Base-by-base conservation (phyloP, 2,113 vertebrate genomes). In the Malurus melanocephalus region DNA sequence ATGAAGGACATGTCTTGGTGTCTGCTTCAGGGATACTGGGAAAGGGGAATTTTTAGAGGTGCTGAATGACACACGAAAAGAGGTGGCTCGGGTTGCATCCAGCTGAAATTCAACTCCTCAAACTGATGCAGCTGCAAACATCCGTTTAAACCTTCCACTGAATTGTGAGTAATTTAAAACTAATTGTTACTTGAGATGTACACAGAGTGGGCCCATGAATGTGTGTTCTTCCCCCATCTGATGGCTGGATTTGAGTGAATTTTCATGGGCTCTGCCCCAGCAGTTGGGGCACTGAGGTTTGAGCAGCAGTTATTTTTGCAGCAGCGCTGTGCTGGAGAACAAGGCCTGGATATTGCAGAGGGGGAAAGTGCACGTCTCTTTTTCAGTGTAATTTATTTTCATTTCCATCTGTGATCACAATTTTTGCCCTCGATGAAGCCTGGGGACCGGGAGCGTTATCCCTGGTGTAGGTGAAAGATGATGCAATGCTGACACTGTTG, bases 401-500 rank as follows among this genome's bases (percentile, higher is more conserved):
- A 75, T 97, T 96, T 94, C 91, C 87, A 33, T 93, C 92, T 92
- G 73, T 92, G 94, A 95, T 94, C 94, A 65, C 85, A 85, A 20
- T 93, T 96, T 96, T 96, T 97, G 96, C 96, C 95, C 95, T 96
- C 22, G 7, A 88, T 94, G 95, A 96, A 96, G 93, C 91, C 96
- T 96, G 81, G 85, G 92, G 94, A 77, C 93, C 27, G 0, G 86
- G 94, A 96, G 90, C 90, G 80, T 88, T 96, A 96, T 83, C 71
- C 85, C 81, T 72, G 82, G 86, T 4, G 5, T 87, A 93, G 95
- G 95, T 95, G 94, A 94, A 93, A 90, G 84, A 75, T 96, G 95
- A 96, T 87, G 93, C 95, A 82, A 96, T 96, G 89, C 74, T 94
- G 90, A 88, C 89, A 88, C 10, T 8, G 75, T 73, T 94, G 71